Evolutionary conservation across 2,113 vertebrate species (phyloP).

Genomic region (Collichthys lucidus): DNA sequence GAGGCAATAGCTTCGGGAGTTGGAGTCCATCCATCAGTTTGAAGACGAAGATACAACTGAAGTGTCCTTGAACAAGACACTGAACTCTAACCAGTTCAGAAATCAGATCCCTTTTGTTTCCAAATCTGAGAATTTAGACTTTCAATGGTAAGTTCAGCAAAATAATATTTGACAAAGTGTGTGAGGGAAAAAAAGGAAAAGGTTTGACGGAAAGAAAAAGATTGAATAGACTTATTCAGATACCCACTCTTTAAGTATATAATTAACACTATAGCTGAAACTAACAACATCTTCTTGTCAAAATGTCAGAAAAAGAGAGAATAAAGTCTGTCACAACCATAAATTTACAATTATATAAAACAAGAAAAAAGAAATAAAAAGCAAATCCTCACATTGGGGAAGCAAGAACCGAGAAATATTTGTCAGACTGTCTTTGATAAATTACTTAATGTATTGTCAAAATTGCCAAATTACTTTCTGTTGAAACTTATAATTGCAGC

Average conservation of each 20-base stretch:
- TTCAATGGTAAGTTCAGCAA: constrained; percentile 14
- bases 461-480: neutral
- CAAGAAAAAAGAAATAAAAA: no score
- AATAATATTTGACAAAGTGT: neutral
- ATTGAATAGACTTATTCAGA: neutral
- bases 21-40: neutral
- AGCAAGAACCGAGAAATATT: neutral
- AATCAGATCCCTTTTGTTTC: constrained; percentile 3
- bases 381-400: neutral
- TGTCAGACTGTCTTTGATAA: neutral
- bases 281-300: neutral
- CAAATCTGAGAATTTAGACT: constrained; percentile 18
- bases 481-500: neutral
- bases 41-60: neutral
- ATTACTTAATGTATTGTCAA: neutral
- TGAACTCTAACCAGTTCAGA: neutral
- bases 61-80: constrained; percentile 1
- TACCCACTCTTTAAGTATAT: neutral
- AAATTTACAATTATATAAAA: no score
- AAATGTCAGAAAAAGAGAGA: neutral
- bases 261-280: neutral
- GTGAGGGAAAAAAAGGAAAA: neutral
- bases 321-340: neutral
- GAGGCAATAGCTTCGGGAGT: constrained; percentile 6
- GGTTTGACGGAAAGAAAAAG: neutral